Conservation (phyloP, 2,797 vertebrate species). For the Synaphobranchus kaupii region DNA sequence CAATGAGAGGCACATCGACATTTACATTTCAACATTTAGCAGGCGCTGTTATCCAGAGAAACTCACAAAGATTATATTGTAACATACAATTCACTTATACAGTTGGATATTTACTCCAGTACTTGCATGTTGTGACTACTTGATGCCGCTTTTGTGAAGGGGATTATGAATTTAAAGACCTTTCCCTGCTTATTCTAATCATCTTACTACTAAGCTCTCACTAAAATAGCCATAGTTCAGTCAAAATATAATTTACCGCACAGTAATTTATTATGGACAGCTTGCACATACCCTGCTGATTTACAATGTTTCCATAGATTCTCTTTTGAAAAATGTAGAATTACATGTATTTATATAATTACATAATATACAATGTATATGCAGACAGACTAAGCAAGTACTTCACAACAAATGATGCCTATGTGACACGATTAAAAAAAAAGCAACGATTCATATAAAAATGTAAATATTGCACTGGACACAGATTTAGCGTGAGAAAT, state of each 20-base stretch:
- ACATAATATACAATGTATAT: neutral
- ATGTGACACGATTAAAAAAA: neutral
- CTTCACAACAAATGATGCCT: neutral
- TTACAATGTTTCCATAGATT: neutral
- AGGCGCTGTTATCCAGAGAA: too few relatives aligned
- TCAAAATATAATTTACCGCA: conserved; percentile 35
- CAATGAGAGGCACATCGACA: too few relatives aligned
- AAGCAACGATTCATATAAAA: neutral
- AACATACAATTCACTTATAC: too few relatives aligned
- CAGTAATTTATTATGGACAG: neutral
- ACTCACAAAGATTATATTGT: too few relatives aligned
- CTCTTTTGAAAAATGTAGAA: too few relatives aligned
- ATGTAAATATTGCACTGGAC: neutral
- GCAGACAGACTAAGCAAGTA: neutral
- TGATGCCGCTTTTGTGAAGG: neutral
- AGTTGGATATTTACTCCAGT: neutral
- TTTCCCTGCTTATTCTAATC: conserved; percentile 47
- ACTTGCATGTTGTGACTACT: neutral
- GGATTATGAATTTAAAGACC: conserved; percentile 34
- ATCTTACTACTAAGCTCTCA: conserved; percentile 44
- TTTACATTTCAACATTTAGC: too few relatives aligned
- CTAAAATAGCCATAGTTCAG: conserved; percentile 44
- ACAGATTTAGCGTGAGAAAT: neutral
- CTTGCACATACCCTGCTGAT: neutral
- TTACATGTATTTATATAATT: too few relatives aligned